Conservation (phyloP, 2,113 vertebrate species). For the Elachura formosa region DNA sequence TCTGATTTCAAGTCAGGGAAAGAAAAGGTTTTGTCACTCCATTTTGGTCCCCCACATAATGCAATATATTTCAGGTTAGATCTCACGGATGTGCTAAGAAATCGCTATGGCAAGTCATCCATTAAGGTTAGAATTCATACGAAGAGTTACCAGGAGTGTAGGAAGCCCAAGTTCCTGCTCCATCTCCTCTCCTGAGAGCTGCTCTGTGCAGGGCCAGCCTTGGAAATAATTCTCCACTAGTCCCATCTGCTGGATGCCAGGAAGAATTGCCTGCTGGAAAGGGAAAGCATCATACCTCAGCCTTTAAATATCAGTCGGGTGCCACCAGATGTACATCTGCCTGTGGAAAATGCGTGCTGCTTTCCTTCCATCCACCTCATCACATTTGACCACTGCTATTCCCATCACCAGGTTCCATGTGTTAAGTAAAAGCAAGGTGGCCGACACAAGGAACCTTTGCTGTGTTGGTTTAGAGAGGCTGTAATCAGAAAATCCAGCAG, state of each 20-base stretch:
- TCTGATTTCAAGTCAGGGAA: neutral
- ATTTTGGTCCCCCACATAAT: neutral
- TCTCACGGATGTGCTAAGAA: slow-evolving; percentile 1
- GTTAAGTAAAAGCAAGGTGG: neutral
- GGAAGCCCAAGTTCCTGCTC: neutral
- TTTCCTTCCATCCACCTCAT: neutral
- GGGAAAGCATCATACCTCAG: neutral
- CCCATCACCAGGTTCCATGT: neutral
- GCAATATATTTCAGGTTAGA: neutral
- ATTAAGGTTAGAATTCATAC: neutral
- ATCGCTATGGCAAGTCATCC: neutral
- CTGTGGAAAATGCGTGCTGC: neutral
- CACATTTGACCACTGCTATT: neutral
- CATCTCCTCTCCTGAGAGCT: neutral
- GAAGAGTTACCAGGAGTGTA: neutral
- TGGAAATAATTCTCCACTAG: slow-evolving; percentile 66
- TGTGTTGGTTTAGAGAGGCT: neutral
- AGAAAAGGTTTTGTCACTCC: neutral
- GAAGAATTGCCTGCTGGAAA: slow-evolving; percentile 34
- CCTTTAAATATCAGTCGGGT: neutral
- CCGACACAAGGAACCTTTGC: rapidly evolving
- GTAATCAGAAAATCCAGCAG: neutral
- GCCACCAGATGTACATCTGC: neutral
- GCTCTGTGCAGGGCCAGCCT: neutral
- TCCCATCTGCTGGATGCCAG: slow-evolving; percentile 75